Evolutionary conservation across 2,113 vertebrate genomes (phyloP), one percentile per base, ranked within the genome.

Genomic region (Illadopsis cleaveri): DNA sequence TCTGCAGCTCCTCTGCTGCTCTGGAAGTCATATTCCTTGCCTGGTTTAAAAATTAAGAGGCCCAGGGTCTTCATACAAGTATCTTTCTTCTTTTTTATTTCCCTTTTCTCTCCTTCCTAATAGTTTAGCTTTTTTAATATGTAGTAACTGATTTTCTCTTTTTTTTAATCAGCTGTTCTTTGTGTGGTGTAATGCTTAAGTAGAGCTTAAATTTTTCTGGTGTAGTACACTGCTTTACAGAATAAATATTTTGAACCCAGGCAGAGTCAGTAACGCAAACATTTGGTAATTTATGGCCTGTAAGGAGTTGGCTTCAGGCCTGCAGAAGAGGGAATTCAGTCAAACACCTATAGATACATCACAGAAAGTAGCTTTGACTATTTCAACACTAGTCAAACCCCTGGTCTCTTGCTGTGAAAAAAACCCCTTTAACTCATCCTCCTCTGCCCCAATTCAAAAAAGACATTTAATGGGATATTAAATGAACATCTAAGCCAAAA

Each of bases 261-360:
- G 28, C 28, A 82, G 56, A 5, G 21, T 37, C 51, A 72, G 15
- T 11, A 69, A 37, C 2, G 1, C 16, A 45, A 33, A 30, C 3
- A 45, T 62, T 83, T 83, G 66, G 5, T 33, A 58, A 73, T 50
- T 66, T 45, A 40, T 25, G 5, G 16, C 18, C 40, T 65, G 40
- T 21, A 53, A n/a, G 50, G 14, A 54, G 25, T 14, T 79, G 24
- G 21, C 25, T 89, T 65, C 58, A 73, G 50, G 22, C 18, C 69
- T 25, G 15, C 1, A 62, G 54, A 69, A 48, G 15, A 61, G 4
- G 9, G 20, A 77, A 37, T 47, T 54, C 20, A 70, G 50, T 68
- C 44, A 65, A 75, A 75, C 11, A 61, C n/a, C 61, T 56, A 10
- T 11, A 60, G 11, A 65, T 45, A 30, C 0, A 0, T 42, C 19